Percentiles rank a stretch among this genome's conserved stretches.
These are phyloP conservation scores for Elephantulus edwardii DNA, from an alignment of 2,113 vertebrate species.

Conservation along the genomic window DNA sequence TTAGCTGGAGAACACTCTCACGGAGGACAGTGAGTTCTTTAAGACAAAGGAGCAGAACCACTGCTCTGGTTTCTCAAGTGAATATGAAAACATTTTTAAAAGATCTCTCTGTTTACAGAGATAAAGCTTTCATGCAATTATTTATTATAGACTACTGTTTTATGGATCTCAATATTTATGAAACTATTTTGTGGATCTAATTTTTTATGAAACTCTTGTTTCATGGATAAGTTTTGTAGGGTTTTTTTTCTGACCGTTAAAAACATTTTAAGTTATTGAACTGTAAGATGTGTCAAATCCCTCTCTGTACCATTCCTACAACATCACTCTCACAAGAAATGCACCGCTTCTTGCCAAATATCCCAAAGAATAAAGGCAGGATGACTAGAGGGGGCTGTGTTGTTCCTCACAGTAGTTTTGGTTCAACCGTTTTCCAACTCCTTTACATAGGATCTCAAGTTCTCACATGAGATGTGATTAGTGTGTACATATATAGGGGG, in stretches of 20 bases:
- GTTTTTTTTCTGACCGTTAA: neutral
- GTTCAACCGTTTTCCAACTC: neutral
- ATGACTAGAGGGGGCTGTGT: neutral
- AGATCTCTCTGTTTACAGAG: conserved; percentile 13
- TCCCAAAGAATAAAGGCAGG: neutral
- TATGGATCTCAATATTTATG: no score
- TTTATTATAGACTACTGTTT: neutral
- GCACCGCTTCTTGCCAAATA: neutral
- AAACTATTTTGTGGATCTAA: no score
- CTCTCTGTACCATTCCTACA: neutral
- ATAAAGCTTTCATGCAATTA: conserved; percentile 29
- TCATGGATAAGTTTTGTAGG: neutral
- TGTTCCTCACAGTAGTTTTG: neutral
- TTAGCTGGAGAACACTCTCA: conserved; percentile 22
- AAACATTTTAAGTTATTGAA: neutral
- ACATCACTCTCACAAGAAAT: neutral
- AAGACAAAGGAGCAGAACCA: neutral
- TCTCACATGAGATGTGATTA: conserved; percentile 41
- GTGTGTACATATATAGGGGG: conserved; percentile 50
- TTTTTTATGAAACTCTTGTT: neutral
- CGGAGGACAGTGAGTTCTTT: neutral
- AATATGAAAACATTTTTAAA: neutral
- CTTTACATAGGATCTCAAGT: neutral
- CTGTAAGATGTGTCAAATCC: neutral
- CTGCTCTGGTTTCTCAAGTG: conserved; percentile 22